Evolutionary conservation across 2,797 vertebrate genomes (phyloP), one percentile per base, ranked within the genome.

Genomic region (Alca torda): DNA sequence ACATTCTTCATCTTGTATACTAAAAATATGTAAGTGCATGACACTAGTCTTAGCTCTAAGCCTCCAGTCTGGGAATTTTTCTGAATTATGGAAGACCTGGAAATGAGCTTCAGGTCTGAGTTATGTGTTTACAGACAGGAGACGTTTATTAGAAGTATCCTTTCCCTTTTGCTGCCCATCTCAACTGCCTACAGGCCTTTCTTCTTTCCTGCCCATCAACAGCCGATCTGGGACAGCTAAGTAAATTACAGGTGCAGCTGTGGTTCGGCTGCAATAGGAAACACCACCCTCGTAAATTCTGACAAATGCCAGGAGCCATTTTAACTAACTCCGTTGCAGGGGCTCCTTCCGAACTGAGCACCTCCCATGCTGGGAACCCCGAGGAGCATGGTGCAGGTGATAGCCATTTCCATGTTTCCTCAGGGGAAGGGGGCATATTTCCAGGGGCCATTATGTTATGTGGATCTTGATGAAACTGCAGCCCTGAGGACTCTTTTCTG

Each of bases 61-160:
- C 69, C 46, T 88, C 61, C 45, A 63, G 5, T 43, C 30, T 41
- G 35, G 23, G 41, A 6, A 18, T 70, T 64, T 72, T 93, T 90
- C 50, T 86, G 70, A 88, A 86, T 75, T 74, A 61, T 3, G 0
- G 33, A 78, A 91, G 39, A 88, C 23, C 28, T 91, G 59, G 16
- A 93, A 90, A 84, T 60, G 57, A 90, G 30, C 23, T 79, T 88
- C 63, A 59, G n/a, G 39, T 41, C 39, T 78, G 37, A 95, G 31
- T 68, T 85, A 87, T 41, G n/a, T 70, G 41, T 91, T 93, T 91
- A 83, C 46, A 70, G 86, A 46, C 41, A 75, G n/a, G 31, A 88
- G 26, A 59, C 1, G 0, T 56, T 95, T 92, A 72, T 91, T 63
- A 69, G 53, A 86, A 75, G 81, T 76, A 43, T 28, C 28, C 16